Evolutionary conservation across 2,888 invertebrate genomes (phyloP), one percentile per base, ranked within the genome.

Genomic region (Perizoma flavofasciatum): DNA sequence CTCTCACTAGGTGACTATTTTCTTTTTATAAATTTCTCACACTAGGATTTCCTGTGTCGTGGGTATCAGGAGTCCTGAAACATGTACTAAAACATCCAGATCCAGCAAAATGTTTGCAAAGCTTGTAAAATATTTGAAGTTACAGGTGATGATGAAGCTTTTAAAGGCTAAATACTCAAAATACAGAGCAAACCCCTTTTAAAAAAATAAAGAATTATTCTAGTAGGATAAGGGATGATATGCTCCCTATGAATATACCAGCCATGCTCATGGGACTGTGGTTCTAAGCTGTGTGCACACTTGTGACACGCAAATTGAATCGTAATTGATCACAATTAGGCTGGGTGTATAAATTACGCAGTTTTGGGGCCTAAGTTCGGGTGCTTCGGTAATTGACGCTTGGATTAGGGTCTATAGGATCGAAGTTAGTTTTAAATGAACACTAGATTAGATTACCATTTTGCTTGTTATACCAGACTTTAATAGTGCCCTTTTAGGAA

Each of bases 231-330:
- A 37, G 7, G 6, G 4, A 37, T 8, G 22, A 22, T 8, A 9
- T 33, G 33, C 33, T 48, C 4, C 32, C 33, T 0, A 10, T 22
- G 35, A 6, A 54, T 9, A 50, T 11, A 54, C n/a, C 35, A 50
- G 61, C 54, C 8, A 5, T 55, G 34, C 48, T 40, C 4, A 0
- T 6, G 4, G 7, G 34, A 5, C 47, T 51, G 47, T 55, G 44
- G 33, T 49, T 6, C 49, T 49, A 58, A 55, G 62, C 58, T 52
- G 40, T 55, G 58, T 58, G 45, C 58, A 58, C 62, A 62, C 58
- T 58, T 54, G 61, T 49, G 63, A 61, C 55, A 66, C 66, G 66
- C 59, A 59, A 66, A 68, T 61, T 63, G 66, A 68, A 68, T 68
- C 51, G 61, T 59, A 68, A 68, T 68, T 63, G 63, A 55, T 50